These are phyloP conservation scores for Lemur catta DNA, from an alignment of 2,797 vertebrate genomes.

Conservation along the genomic window DNA sequence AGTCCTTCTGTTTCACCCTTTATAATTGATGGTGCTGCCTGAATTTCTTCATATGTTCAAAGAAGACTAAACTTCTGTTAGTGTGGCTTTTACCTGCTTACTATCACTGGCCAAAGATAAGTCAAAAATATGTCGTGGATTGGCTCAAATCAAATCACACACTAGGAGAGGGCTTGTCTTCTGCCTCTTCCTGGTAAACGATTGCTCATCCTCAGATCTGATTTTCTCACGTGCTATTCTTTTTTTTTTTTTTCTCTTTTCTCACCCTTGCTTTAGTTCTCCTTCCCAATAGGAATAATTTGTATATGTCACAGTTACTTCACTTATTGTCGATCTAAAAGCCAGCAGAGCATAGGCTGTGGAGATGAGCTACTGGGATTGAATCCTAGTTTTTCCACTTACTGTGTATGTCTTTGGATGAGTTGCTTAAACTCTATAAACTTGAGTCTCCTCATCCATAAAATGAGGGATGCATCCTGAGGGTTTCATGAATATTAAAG, in stretches of 20 bases:
- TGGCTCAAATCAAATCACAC: neutral
- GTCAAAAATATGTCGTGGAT: neutral
- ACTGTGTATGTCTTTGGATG: neutral
- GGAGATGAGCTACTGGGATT: neutral
- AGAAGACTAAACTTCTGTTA: neutral
- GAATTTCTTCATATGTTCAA: neutral
- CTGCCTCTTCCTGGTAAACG: neutral
- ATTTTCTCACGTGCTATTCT: neutral
- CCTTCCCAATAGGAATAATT: neutral
- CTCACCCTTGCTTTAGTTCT: neutral
- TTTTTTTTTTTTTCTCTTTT: neutral
- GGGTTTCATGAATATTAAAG: slow-evolving; percentile 43
- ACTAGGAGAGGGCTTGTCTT: neutral
- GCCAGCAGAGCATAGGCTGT: neutral
- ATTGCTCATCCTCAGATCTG: neutral
- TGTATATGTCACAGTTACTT: neutral
- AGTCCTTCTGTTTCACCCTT: neutral
- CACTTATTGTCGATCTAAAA: neutral
- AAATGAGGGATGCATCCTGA: slow-evolving; percentile 3
- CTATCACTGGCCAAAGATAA: neutral
- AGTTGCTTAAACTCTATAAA: slow-evolving; percentile 31
- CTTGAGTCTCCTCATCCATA: slow-evolving; percentile 12
- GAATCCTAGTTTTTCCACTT: neutral
- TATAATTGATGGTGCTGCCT: neutral
- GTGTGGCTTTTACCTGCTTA: neutral